A percentile compares a stretch with the other conserved stretches of the same genome.
phyloP scores from a whole-genome alignment of 2,113 vertebrate genomes.

The Ceyx melanurus region DNA sequence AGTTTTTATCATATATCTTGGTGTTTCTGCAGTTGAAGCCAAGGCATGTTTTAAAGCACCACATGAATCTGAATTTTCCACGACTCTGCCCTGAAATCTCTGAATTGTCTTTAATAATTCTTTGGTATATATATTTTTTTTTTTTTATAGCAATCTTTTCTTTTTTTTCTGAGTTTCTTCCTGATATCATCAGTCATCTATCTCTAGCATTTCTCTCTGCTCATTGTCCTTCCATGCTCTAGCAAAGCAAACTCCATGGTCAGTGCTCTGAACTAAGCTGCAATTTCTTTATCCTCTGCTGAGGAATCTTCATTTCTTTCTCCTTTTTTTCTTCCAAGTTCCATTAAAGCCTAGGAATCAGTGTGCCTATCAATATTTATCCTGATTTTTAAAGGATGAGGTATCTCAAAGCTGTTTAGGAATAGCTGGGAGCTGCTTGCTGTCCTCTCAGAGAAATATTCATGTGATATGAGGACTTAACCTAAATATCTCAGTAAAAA shows the following conservation, averaged over 20 bases:
- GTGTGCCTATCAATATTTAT: background rate
- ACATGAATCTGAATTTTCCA: background rate
- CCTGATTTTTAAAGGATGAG: background rate
- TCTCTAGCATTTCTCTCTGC: slow-evolving; percentile 42
- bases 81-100: background rate
- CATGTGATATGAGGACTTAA: background rate
- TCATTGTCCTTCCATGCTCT: slow-evolving; percentile 7
- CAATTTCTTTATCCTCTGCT: background rate
- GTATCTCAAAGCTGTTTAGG: background rate
- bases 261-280: background rate
- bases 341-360: background rate
- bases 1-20: accelerated
- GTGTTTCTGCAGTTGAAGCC: background rate
- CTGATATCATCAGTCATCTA: slow-evolving; percentile 39
- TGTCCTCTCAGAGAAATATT: background rate
- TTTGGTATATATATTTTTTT: background rate
- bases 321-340: background rate
- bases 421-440: background rate
- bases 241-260: background rate
- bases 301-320: background rate
- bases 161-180: slow-evolving; percentile 9
- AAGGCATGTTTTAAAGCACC: accelerated
- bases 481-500: background rate
- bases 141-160: background rate
- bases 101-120: background rate